Evolutionary conservation across 2,113 vertebrate species (phyloP).

Genomic region (Sceloporus tristichus): DNA sequence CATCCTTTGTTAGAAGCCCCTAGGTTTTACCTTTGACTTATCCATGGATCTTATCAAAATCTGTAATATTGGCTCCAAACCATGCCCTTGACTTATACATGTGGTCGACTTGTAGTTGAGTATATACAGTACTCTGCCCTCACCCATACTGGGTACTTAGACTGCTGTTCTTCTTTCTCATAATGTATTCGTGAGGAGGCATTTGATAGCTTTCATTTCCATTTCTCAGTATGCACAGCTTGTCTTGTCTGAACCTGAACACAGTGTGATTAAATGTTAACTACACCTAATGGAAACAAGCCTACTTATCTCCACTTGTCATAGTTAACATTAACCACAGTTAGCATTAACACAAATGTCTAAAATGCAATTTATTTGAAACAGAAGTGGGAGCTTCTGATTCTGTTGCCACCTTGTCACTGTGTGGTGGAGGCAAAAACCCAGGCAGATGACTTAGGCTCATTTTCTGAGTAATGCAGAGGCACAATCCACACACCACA

Average conservation of each 20-base stretch:
- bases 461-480: neutral
- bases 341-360: neutral
- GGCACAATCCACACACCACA: too few species aligned
- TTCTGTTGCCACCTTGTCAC: neutral
- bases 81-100: too few species aligned
- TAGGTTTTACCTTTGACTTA: too few species aligned
- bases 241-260: neutral
- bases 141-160: neutral
- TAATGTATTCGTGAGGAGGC: neutral
- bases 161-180: neutral
- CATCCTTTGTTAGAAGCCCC: too few species aligned
- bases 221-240: neutral
- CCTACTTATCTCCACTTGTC: neutral
- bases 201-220: neutral
- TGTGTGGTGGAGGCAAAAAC: neutral
- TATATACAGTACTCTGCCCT: too few species aligned
- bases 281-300: neutral
- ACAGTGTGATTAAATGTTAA: neutral
- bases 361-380: neutral
- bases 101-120: too few species aligned
- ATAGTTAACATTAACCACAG: neutral
- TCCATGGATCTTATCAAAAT: too few species aligned
- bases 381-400: neutral
- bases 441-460: neutral
- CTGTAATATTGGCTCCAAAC: too few species aligned